Conservation (phyloP, 2,113 vertebrate species). For the Ciconia stormi region DNA sequence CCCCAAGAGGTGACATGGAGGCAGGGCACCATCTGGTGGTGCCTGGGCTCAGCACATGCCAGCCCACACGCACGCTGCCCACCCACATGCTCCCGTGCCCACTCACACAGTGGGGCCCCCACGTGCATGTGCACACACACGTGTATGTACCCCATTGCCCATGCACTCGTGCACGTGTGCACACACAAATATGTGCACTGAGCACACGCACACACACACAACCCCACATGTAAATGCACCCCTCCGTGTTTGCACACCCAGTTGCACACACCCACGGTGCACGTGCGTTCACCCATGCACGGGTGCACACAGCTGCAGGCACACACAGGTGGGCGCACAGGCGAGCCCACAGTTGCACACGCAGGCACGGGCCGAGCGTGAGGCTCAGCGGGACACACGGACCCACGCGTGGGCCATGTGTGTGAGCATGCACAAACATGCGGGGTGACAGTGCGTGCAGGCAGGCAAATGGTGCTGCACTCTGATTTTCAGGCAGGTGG, state of each 20-base stretch:
- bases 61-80: not conserved
- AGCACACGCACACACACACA: rapidly evolving
- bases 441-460: rapidly evolving
- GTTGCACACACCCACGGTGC: not conserved
- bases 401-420: rapidly evolving
- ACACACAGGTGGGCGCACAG: not conserved
- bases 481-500: not conserved
- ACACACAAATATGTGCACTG: not conserved
- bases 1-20: not conserved
- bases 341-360: rapidly evolving
- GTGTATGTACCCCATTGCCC: not conserved
- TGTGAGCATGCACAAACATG: rapidly evolving
- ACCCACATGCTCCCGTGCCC: not conserved
- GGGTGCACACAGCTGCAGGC: not conserved
- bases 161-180: rapidly evolving
- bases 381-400: rapidly evolving
- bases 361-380: rapidly evolving
- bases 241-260: not conserved
- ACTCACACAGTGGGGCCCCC: not conserved
- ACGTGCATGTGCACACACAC: rapidly evolving
- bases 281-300: rapidly evolving
- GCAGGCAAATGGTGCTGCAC: rapidly evolving
- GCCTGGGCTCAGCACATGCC: not conserved
- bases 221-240: rapidly evolving
- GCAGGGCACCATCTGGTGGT: conserved; percentile 51